phyloP scores from a whole-genome alignment of 2,888 invertebrate genomes.

The Vandiemenella viatica region DNA sequence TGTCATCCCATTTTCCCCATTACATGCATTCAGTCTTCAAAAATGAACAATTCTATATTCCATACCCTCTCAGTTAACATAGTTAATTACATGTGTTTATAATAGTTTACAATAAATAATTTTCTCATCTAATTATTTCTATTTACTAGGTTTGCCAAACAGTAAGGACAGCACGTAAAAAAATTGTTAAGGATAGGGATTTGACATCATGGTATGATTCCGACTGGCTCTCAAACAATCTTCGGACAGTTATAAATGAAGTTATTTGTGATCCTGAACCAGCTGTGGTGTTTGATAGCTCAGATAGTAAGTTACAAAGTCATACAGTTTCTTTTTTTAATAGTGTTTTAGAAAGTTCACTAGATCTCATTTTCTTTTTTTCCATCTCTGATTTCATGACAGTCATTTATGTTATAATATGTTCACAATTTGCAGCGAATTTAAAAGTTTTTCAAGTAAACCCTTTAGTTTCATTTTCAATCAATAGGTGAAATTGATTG shows the following conservation, averaged over 20 bases:
- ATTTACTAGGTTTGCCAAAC: slow-evolving; percentile 32
- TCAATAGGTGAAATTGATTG: slow-evolving; percentile 54
- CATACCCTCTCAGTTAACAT: no score
- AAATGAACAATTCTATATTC: no score
- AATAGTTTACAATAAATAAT: neutral
- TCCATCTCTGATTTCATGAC: no score
- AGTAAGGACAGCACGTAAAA: slow-evolving; percentile 21
- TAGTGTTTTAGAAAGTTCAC: no score
- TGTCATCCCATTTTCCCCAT: no score
- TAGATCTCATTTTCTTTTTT: no score
- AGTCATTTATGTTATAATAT: no score
- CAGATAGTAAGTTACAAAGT: slow-evolving; percentile 49
- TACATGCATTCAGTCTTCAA: no score
- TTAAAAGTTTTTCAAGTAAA: neutral
- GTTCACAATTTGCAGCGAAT: no score
- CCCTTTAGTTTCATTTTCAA: neutral
- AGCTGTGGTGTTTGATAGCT: slow-evolving; percentile 31
- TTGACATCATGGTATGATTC: slow-evolving; percentile 48
- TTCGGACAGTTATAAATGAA: slow-evolving; percentile 48
- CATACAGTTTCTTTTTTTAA: no score
- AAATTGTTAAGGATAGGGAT: slow-evolving; percentile 14
- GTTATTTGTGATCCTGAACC: slow-evolving; percentile 45
- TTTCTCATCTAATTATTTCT: no score
- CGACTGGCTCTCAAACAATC: slow-evolving; percentile 59
- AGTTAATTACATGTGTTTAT: neutral